These are phyloP conservation scores for Vipera ursinii DNA, from an alignment of 2,797 vertebrate species.

Conservation along the genomic window DNA sequence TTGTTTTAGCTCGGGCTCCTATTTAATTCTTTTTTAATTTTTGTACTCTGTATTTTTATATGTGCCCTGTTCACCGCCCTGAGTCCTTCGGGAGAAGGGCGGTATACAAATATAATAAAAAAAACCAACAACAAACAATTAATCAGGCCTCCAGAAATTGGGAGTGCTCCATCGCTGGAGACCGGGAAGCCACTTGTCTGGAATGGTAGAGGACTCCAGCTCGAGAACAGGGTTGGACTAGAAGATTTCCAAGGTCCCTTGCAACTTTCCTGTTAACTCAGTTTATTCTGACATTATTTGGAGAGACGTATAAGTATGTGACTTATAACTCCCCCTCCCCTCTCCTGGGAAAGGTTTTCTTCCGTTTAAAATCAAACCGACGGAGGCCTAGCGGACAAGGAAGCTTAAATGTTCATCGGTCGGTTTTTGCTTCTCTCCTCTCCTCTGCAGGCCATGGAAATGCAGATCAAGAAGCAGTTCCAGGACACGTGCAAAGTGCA, in stretches of 20 bases:
- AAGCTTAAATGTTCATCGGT: background rate
- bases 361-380: background rate
- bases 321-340: background rate
- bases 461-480: constrained; percentile 99
- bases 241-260: background rate
- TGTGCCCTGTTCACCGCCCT: no score
- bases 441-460: constrained; percentile 88
- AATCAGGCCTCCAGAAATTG: no score
- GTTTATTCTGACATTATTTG: background rate
- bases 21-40: no score
- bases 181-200: background rate
- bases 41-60: no score
- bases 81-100: no score
- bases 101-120: no score
- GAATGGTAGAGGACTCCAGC: background rate
- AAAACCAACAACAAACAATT: no score
- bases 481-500: constrained; percentile 99
- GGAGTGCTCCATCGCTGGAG: no score
- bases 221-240: background rate
- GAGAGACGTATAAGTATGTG: background rate
- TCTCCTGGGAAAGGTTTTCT: background rate
- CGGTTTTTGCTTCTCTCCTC: background rate
- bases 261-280: no score
- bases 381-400: fast-evolving
- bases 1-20: no score